Evolutionary conservation across 2,113 vertebrate genomes (phyloP).

Genomic region (Fulmarus glacialis): DNA sequence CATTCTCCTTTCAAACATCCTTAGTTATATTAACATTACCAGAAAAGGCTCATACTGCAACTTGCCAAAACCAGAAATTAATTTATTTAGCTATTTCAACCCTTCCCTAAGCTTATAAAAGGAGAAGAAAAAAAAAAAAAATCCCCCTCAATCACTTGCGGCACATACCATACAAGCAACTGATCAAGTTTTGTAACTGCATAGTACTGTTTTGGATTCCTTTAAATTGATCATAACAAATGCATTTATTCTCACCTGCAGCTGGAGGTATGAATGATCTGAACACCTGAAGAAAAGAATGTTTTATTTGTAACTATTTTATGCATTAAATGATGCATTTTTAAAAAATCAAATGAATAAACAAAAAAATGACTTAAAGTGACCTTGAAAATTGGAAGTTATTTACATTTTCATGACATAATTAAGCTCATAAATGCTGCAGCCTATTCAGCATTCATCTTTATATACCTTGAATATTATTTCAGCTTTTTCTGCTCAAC

Average conservation of each 20-base stretch:
- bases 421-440: background rate
- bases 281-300: background rate
- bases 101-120: background rate
- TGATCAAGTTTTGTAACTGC: background rate
- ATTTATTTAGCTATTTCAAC: background rate
- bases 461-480: background rate
- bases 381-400: background rate
- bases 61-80: background rate
- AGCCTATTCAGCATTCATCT: background rate
- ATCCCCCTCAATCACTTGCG: background rate
- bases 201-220: background rate
- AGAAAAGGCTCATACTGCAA: background rate
- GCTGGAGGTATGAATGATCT: background rate
- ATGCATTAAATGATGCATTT: background rate
- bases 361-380: background rate
- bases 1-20: background rate
- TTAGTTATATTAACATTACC: background rate
- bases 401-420: background rate
- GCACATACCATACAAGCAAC: background rate
- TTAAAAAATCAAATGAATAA: background rate
- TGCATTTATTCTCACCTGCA: background rate
- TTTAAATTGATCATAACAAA: conserved; percentile 5
- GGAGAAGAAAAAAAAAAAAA: background rate
- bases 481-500: background rate
- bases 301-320: background rate